Conservation (phyloP, 1,140 invertebrate genomes). For the Maniola jurtina region DNA sequence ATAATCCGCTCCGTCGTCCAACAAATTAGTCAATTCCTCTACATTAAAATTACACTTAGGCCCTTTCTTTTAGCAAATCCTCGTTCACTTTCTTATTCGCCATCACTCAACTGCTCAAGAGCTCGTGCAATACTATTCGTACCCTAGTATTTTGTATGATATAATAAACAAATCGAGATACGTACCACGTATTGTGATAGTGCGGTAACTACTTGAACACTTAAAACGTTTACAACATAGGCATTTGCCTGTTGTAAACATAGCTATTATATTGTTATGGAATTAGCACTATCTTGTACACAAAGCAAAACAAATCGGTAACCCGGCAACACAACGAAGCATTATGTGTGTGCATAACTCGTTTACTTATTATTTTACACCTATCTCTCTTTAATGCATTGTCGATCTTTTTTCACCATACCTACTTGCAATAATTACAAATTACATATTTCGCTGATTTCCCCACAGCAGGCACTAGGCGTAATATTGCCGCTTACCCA, state of each 20-base stretch:
- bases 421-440: too few relatives aligned
- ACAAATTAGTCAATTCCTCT: slow-evolving; percentile 86
- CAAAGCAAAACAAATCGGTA: too few relatives aligned
- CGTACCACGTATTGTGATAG: background rate
- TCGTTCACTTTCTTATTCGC: slow-evolving; percentile 77
- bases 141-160: background rate
- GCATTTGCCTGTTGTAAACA: too few relatives aligned
- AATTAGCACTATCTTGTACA: too few relatives aligned
- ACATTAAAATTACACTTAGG: slow-evolving; percentile 86
- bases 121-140: slow-evolving; percentile 13
- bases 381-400: too few relatives aligned
- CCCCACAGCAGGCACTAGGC: too few relatives aligned
- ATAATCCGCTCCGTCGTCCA: slow-evolving; percentile 83
- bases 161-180: background rate
- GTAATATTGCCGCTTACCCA: too few relatives aligned
- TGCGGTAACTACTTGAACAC: background rate
- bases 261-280: background rate
- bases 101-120: slow-evolving; percentile 31
- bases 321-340: too few relatives aligned
- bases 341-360: too few relatives aligned
- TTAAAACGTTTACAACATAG: background rate
- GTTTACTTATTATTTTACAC: too few relatives aligned
- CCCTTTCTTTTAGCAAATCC: slow-evolving; percentile 86
- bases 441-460: too few relatives aligned
- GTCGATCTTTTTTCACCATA: too few relatives aligned